Conservation (phyloP, 2,113 vertebrate species). For the Thamnophis sirtalis region DNA sequence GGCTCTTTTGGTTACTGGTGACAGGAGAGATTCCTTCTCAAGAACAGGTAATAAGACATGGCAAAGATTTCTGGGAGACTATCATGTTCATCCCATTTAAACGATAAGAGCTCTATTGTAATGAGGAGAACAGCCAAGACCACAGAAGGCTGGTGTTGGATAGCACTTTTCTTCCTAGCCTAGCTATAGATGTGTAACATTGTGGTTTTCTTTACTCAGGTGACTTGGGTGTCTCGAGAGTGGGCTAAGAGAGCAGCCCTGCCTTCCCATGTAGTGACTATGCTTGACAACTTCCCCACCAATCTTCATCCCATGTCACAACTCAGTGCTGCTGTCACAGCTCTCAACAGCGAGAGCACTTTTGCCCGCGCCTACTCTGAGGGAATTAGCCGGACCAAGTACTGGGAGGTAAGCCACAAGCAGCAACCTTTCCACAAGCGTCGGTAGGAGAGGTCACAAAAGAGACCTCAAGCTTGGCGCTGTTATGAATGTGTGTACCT, state of each 20-base stretch:
- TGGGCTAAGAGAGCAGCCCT: constrained; percentile 94
- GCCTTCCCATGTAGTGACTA: constrained; percentile 96
- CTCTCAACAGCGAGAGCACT: constrained; percentile 94
- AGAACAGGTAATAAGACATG: constrained; percentile 80
- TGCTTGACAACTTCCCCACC: constrained; percentile 97
- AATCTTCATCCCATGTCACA: constrained; percentile 99
- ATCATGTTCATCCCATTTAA: neutral
- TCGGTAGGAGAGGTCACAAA: neutral
- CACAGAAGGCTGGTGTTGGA: neutral
- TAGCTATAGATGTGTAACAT: neutral
- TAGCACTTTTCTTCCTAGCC: neutral
- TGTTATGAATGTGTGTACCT: neutral
- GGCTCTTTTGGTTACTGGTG: constrained; percentile 94
- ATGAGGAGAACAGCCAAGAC: neutral
- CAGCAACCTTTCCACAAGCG: neutral
- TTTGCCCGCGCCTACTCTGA: constrained; percentile 92
- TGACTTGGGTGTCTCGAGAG: constrained; percentile 89
- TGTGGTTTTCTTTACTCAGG: constrained; percentile 59
- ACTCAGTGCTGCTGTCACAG: constrained; percentile 91
- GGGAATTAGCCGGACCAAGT: constrained; percentile 88
- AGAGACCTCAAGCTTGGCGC: neutral
- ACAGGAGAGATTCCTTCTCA: constrained; percentile 88
- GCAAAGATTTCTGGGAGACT: neutral
- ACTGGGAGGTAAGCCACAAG: constrained; percentile 87
- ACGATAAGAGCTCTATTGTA: neutral